Evolutionary conservation across 2,113 vertebrate genomes (phyloP), one percentile per base, ranked within the genome.

Genomic region (Cyanistes caeruleus): DNA sequence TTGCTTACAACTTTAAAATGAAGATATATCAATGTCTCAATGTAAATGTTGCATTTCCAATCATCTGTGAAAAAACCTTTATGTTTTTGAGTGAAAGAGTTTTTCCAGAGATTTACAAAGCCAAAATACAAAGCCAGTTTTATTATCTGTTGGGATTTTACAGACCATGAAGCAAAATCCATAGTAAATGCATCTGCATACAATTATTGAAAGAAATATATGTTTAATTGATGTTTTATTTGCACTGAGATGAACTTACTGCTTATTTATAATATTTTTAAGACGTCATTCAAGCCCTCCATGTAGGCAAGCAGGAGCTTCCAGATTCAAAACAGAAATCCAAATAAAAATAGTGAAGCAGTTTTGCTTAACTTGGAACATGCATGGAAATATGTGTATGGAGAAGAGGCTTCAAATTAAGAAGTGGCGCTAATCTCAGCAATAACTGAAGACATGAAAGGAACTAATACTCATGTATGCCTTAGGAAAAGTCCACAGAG

Each of bases 71-170:
- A 97, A 98, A 97, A 90, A 84, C 30, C 10, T 23, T 31, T 78
- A 23, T 89, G 75, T 73, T 97, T 97, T 95, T 90, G 91, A 93
- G 68, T 75, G 16, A 96, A 97, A 89, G 35, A 65, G 1, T 30
- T 95, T 86, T 95, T 70, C 62, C 63, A 28, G 67, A 84, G 55
- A 64, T 53, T 82, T 58, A 73, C 44, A 85, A 56, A 65, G 33
- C 65, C 41, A 59, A 86, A 94, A 84, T 51, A 67, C 33, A 74
- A 69, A 93, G 77, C 12, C 13, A n/a, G 9, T 27, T 79, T 76
- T 93, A 60, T 72, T 86, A 48, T 74, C 30, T 77, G 56, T 84
- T 49, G 49, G 52, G 39, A 44, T 94, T 96, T 96, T 92, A 74
- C 60, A 60, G 56, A 86, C 53, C 30, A 1, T 41, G 27, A 92